Evolutionary conservation across 2,797 vertebrate genomes (phyloP).

Genomic region (Spinus pinus): DNA sequence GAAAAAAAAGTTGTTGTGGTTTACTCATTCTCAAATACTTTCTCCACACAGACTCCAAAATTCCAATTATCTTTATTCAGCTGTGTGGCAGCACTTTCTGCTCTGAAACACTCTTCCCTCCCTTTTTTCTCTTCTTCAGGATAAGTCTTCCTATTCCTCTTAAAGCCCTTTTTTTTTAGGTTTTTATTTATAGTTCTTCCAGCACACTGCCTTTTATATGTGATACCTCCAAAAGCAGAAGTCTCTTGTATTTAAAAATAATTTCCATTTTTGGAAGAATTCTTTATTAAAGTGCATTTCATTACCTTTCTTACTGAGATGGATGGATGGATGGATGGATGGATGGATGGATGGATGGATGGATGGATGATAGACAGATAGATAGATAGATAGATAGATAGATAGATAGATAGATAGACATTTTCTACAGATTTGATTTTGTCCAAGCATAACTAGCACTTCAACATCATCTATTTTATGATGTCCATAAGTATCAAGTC

Average conservation of each 20-base stretch:
- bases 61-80: constrained; percentile 66
- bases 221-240: constrained; percentile 29
- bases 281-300: background rate
- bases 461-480: background rate
- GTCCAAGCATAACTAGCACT: background rate
- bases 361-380: background rate
- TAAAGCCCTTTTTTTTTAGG: background rate
- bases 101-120: background rate
- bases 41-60: constrained; percentile 8
- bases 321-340: background rate
- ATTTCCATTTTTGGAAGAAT: background rate
- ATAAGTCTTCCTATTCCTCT: constrained; percentile 12
- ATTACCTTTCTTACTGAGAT: background rate
- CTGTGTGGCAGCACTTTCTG: constrained; percentile 17
- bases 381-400: background rate
- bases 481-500: background rate
- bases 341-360: background rate
- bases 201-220: background rate
- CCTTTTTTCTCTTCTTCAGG: constrained; percentile 34
- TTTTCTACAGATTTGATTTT: background rate
- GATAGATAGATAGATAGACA: background rate
- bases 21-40: constrained; percentile 54
- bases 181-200: constrained; percentile 45
- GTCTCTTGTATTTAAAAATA: background rate
- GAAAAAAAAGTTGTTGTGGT: constrained; percentile 3